Evolutionary conservation across 2,888 invertebrate genomes (phyloP).

Genomic region (Sepiola atlantica): DNA sequence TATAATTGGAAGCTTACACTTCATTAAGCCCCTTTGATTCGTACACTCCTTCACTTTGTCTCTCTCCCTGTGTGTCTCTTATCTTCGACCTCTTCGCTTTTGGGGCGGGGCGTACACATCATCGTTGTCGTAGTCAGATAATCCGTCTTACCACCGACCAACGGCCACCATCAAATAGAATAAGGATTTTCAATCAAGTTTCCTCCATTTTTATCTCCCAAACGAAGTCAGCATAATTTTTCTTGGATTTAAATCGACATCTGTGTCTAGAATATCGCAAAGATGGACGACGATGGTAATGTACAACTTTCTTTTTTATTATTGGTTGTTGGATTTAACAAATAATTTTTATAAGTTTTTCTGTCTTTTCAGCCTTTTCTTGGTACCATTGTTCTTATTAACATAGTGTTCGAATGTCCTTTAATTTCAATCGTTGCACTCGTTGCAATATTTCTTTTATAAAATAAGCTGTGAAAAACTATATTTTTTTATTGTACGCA

Average conservation of each 20-base stretch:
- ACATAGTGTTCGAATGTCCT: no score
- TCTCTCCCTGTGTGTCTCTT: neutral
- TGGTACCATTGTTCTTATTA: no score
- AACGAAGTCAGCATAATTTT: neutral
- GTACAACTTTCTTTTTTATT: no score
- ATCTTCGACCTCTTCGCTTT: neutral
- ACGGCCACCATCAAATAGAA: neutral
- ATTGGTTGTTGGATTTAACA: neutral
- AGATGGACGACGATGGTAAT: neutral
- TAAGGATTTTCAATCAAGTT: neutral
- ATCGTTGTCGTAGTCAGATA: no score
- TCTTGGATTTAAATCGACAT: neutral
- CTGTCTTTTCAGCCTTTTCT: no score
- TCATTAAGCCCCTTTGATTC: neutral
- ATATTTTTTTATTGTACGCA: no score
- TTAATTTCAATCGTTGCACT: no score
- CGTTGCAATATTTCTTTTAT: no score
- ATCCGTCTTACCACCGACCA: neutral
- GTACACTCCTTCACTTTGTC: neutral
- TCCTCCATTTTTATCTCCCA: neutral
- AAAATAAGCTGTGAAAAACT: no score
- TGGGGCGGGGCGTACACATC: neutral
- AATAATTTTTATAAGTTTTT: no score
- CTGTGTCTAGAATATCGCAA: neutral
- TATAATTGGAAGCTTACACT: neutral